phyloP scores from a whole-genome alignment of 2,888 invertebrate genomes.

The Encarsia formosa region DNA sequence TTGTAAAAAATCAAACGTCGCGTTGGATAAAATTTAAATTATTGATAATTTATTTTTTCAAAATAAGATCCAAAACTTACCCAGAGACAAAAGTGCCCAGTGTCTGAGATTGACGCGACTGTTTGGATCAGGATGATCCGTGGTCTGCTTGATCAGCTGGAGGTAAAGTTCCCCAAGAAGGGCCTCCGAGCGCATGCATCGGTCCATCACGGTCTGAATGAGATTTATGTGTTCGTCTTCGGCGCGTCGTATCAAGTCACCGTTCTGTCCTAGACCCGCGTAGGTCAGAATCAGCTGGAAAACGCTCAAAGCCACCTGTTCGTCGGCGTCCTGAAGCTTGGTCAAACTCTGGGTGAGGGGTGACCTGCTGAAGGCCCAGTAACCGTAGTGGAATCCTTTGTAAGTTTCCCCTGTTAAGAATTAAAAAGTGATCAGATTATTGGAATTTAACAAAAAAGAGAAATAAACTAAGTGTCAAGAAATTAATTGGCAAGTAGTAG shows the following conservation, averaged over 20 bases:
- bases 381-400: conserved; percentile 79
- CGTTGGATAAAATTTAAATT: neutral
- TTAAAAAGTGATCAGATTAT: too few species aligned
- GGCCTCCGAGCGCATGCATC: conserved; percentile 85
- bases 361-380: conserved; percentile 87
- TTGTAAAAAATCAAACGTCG: neutral
- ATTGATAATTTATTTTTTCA: neutral
- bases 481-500: too few species aligned
- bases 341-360: conserved; percentile 78
- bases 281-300: conserved; percentile 87
- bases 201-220: conserved; percentile 84
- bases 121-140: conserved; percentile 85
- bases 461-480: too few species aligned
- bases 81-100: conserved; percentile 82
- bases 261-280: conserved; percentile 74
- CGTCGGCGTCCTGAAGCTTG: conserved; percentile 79
- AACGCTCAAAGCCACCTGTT: conserved; percentile 80
- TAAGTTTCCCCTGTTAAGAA: conserved; percentile 76
- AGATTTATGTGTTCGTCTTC: conserved; percentile 86
- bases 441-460: too few species aligned
- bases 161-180: conserved; percentile 85
- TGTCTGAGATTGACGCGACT: conserved; percentile 83
- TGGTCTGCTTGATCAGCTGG: conserved; percentile 90
- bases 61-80: too few species aligned
- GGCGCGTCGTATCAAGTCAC: conserved; percentile 64